Evolutionary conservation across 2,113 vertebrate species (phyloP).

Genomic region (Anoura caudifer): DNA sequence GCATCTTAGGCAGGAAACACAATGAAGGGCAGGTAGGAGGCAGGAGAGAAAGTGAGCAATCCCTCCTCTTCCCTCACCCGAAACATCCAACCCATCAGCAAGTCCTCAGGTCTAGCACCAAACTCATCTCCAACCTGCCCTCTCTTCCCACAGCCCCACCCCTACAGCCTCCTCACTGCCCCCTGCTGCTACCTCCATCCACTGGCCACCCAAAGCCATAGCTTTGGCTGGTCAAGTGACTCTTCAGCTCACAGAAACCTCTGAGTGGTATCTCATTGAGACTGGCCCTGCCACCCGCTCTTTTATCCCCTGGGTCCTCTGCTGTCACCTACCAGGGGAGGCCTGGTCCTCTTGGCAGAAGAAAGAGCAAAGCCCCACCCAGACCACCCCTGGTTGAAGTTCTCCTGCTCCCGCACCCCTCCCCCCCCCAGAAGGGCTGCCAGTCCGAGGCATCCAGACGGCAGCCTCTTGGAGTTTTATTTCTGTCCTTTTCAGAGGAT

Average conservation of each 20-base stretch:
- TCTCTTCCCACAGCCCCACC: no score
- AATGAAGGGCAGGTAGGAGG: background rate
- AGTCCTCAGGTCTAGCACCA: background rate
- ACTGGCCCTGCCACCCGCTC: rapidly evolving
- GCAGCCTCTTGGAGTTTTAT: conserved; percentile 67
- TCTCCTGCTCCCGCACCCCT: no score
- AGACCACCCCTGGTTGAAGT: background rate
- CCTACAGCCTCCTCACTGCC: background rate
- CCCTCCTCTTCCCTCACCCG: background rate
- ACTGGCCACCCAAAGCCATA: background rate
- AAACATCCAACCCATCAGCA: background rate
- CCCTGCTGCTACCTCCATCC: background rate
- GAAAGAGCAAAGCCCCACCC: background rate
- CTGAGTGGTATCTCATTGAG: background rate
- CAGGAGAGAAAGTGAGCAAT: background rate
- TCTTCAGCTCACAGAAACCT: background rate
- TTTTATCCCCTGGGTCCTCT: background rate
- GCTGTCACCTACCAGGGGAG: background rate
- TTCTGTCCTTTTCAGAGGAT: conserved; percentile 79
- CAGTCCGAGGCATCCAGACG: conserved; percentile 65
- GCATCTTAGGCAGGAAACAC: background rate
- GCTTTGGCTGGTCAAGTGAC: background rate
- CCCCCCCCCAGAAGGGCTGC: background rate
- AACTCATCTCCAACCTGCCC: rapidly evolving
- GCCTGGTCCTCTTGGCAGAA: background rate